Percentiles rank a stretch among this genome's conserved stretches.
phyloP scores from a whole-genome alignment of 2,888 invertebrate genomes.

The Lucinisca nassula region DNA sequence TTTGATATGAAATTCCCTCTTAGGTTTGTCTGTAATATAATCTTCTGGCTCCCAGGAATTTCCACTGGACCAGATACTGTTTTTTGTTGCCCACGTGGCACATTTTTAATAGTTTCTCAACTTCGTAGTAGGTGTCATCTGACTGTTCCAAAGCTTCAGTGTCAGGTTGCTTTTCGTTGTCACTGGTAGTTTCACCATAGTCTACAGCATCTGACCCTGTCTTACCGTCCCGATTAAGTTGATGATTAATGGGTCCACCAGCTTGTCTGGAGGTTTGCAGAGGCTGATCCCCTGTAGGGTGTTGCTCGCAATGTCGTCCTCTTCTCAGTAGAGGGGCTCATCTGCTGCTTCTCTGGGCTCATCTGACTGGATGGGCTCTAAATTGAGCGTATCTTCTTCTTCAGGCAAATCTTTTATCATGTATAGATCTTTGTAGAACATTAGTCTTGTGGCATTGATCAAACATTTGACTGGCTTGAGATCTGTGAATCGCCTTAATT shows the following conservation, averaged over 20 bases:
- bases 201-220: neutral
- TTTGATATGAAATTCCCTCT: too few relatives aligned
- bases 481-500: constrained; percentile 19
- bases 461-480: constrained; percentile 27
- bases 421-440: constrained; percentile 27
- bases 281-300: neutral
- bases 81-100: too few relatives aligned
- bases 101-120: too few relatives aligned
- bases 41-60: too few relatives aligned
- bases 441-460: constrained; percentile 46
- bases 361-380: neutral
- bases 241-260: neutral
- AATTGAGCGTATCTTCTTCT: neutral
- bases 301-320: neutral
- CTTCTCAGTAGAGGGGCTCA: neutral
- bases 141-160: neutral
- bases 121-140: neutral
- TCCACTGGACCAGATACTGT: too few relatives aligned
- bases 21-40: too few relatives aligned
- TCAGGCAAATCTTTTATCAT: neutral
- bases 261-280: neutral
- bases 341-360: neutral
- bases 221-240: neutral
- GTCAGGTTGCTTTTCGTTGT: too few relatives aligned
- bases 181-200: neutral